A percentile compares a stretch with the other conserved stretches of the same genome.
Evolutionary conservation across 1,140 invertebrate species (phyloP).

Genomic region (Leptonema lineaticorne): DNA sequence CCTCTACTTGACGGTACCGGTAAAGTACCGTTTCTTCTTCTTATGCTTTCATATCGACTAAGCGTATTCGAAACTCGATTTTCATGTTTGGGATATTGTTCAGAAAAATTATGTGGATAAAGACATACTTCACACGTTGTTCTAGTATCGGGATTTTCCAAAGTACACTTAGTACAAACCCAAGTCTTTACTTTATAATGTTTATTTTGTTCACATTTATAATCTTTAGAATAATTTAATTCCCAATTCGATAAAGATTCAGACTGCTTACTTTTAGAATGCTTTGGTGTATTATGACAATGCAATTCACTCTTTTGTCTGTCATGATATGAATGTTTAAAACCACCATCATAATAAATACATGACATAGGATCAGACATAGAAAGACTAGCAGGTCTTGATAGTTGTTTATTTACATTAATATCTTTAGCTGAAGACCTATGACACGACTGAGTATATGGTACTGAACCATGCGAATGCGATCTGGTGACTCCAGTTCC

Average conservation of each 20-base stretch:
- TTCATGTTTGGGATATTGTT: conserved; percentile 48
- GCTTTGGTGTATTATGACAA: conserved; percentile 33
- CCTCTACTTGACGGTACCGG: conserved; percentile 50
- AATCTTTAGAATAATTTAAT: conserved; percentile 53
- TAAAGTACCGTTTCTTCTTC: conserved; percentile 48
- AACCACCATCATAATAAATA: conserved; percentile 25
- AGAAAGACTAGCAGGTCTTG: conserved; percentile 51
- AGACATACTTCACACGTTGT: conserved; percentile 69
- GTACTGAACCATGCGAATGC: conserved; percentile 52
- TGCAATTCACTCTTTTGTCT: neutral
- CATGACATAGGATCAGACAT: conserved; percentile 39
- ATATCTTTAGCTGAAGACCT: conserved; percentile 16
- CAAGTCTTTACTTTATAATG: conserved; percentile 56
- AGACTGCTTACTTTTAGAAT: conserved; percentile 48
- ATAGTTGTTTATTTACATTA: conserved; percentile 38
- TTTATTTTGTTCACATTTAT: conserved; percentile 51
- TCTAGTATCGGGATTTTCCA: conserved; percentile 67
- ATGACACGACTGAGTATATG: conserved; percentile 6
- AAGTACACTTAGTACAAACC: conserved; percentile 75
- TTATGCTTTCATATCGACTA: conserved; percentile 49
- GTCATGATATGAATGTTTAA: neutral
- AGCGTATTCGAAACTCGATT: conserved; percentile 53
- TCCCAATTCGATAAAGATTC: conserved; percentile 55
- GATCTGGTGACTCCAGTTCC: conserved; percentile 53
- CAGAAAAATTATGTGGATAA: conserved; percentile 48